phyloP scores from a whole-genome alignment of 1,140 invertebrate genomes.

The Drosophila mojavensis region DNA sequence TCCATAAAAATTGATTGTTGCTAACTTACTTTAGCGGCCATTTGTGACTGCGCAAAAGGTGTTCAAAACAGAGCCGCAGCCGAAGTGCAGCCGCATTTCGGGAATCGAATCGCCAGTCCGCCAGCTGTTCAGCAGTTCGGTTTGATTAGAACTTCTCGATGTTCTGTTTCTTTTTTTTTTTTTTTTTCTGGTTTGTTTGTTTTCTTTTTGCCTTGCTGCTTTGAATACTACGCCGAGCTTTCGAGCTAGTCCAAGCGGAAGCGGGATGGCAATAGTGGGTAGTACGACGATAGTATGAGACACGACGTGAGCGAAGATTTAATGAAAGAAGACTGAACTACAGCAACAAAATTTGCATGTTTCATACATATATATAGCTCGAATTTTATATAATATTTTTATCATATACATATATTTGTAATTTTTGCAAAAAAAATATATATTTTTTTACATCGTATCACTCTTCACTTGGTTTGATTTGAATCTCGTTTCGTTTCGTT shows the following conservation, averaged over 20 bases:
- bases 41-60: constrained; percentile 66
- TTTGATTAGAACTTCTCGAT: constrained; percentile 32
- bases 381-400: background rate
- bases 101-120: background rate
- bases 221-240: constrained; percentile 49
- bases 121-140: constrained; percentile 6
- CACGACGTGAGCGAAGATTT: no score
- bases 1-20: constrained; percentile 23
- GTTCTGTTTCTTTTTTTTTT: background rate
- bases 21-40: constrained; percentile 70
- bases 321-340: no score
- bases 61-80: constrained; percentile 37
- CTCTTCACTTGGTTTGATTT: constrained; percentile 15
- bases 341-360: background rate
- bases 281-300: constrained; percentile 12
- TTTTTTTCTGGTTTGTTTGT: constrained; percentile 26
- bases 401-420: background rate
- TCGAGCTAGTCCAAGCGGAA: constrained; percentile 36
- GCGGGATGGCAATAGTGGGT: constrained; percentile 54
- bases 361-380: background rate
- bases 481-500: constrained; percentile 53
- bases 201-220: constrained; percentile 14
- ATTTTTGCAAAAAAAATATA: no score
- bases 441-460: background rate
- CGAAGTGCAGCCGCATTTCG: constrained; percentile 52